phyloP scores from a whole-genome alignment of 2,797 vertebrate genomes.

The Pipistrellus pygmaeus region DNA sequence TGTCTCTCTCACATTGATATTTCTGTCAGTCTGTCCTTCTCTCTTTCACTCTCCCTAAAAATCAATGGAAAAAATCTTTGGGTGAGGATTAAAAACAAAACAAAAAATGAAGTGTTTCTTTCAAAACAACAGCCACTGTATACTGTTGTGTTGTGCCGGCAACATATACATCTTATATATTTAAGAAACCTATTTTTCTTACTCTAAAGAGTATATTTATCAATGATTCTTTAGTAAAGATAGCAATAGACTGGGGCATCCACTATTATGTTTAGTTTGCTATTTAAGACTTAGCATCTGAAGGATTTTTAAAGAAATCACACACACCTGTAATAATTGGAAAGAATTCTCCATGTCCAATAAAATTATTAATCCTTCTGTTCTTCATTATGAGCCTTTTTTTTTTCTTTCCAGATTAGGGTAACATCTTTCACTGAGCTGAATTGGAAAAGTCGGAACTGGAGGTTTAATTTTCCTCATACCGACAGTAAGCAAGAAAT shows the following conservation, averaged over 20 bases:
- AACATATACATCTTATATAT: neutral
- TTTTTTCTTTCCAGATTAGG: neutral
- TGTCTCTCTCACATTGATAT: too few relatives aligned
- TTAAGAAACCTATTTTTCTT: neutral
- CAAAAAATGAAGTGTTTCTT: too few relatives aligned
- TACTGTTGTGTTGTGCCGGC: too few relatives aligned
- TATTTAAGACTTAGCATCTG: conserved; percentile 22
- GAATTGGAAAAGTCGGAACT: neutral
- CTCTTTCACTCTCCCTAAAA: too few relatives aligned
- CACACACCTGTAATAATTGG: neutral
- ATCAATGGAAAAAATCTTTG: too few relatives aligned
- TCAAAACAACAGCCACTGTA: too few relatives aligned
- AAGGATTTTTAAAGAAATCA: conserved; percentile 32
- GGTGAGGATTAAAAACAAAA: too few relatives aligned
- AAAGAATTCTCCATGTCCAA: neutral
- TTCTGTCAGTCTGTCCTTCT: too few relatives aligned
- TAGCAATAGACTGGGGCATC: neutral
- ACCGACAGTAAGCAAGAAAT: neutral
- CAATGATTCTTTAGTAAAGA: neutral
- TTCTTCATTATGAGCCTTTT: conserved; percentile 7
- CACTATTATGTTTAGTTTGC: neutral
- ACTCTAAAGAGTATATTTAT: conserved; percentile 17
- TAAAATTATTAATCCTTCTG: neutral
- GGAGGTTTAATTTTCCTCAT: conserved; percentile 11
- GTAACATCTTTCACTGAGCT: conserved; percentile 9